Conservation (phyloP, 2,113 vertebrate species). For the Sinocyclocheilus rhinocerous region DNA sequence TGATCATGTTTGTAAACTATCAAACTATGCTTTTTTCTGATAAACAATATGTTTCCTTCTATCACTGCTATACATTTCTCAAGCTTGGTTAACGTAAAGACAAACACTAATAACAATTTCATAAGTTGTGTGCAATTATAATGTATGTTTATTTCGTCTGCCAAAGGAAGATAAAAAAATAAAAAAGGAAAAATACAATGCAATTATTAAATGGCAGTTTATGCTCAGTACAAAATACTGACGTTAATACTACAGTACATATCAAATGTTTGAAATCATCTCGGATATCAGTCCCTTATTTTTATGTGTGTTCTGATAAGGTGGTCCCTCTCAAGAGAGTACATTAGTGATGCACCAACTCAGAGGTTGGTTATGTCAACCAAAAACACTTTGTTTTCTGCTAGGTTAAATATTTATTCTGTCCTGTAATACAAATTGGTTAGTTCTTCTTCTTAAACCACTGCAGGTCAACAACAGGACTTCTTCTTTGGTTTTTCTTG, state of each 20-base stretch:
- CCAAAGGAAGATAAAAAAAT: neutral
- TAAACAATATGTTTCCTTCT: neutral
- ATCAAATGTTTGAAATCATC: neutral
- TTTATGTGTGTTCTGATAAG: neutral
- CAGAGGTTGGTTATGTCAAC: neutral
- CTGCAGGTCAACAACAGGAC: constrained; percentile 65
- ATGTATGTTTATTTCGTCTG: neutral
- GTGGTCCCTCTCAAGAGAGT: neutral
- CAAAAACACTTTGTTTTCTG: neutral
- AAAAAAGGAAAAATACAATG: neutral
- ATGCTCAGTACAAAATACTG: constrained; percentile 43
- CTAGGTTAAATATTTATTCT: neutral
- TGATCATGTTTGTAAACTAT: neutral
- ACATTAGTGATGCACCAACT: constrained; percentile 10
- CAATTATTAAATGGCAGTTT: constrained; percentile 43
- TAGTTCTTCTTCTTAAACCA: neutral
- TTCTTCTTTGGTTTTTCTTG: constrained; percentile 50
- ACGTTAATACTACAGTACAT: constrained; percentile 27
- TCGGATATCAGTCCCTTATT: neutral
- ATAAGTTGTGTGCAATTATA: neutral
- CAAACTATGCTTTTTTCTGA: neutral
- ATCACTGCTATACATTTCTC: neutral
- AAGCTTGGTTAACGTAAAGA: neutral
- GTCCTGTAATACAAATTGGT: neutral
- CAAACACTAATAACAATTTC: neutral